Percentiles rank a stretch among this genome's conserved stretches.
These are phyloP conservation scores for Hanleya hanleyi DNA, from an alignment of 2,888 invertebrate species.

Conservation along the genomic window DNA sequence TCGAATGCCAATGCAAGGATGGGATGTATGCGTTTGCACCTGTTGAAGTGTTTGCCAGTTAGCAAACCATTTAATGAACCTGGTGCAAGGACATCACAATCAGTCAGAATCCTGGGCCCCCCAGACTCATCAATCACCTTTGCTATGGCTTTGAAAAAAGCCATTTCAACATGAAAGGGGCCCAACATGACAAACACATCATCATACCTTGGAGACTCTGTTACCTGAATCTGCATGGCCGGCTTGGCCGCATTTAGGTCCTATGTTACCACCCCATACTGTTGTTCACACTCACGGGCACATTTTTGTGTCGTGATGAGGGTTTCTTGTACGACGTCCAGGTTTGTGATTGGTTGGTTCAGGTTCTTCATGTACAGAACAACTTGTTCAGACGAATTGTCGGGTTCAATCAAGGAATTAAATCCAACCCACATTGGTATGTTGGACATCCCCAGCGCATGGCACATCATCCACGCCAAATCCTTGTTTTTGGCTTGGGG, in stretches of 20 bases:
- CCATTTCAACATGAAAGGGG: constrained; percentile 39
- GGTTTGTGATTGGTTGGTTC: constrained; percentile 22
- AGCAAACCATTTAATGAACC: constrained; percentile 41
- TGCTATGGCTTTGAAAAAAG: constrained; percentile 39
- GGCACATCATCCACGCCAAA: constrained; percentile 17
- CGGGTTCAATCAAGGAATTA: constrained; percentile 23
- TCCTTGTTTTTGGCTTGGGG: not conserved
- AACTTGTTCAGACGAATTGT: constrained; percentile 28
- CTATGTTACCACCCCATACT: constrained; percentile 35
- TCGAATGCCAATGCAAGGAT: constrained; percentile 33
- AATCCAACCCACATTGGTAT: constrained; percentile 40
- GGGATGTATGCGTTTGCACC: constrained; percentile 42
- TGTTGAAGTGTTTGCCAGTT: too few relatives aligned
- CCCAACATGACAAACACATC: constrained; percentile 44
- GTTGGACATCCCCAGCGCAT: constrained; percentile 13
- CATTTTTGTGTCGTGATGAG: constrained; percentile 25
- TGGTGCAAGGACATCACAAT: constrained; percentile 32
- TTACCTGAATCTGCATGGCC: constrained; percentile 39
- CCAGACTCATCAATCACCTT: constrained; percentile 41
- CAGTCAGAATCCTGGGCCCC: constrained; percentile 36
- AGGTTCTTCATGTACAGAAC: constrained; percentile 38
- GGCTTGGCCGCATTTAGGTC: constrained; percentile 37
- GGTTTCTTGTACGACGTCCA: constrained; percentile 36
- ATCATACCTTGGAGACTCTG: constrained; percentile 36
- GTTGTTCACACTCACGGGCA: constrained; percentile 27